Conservation (phyloP, 2,797 vertebrate genomes). For the Chaunax sp. region DNA sequence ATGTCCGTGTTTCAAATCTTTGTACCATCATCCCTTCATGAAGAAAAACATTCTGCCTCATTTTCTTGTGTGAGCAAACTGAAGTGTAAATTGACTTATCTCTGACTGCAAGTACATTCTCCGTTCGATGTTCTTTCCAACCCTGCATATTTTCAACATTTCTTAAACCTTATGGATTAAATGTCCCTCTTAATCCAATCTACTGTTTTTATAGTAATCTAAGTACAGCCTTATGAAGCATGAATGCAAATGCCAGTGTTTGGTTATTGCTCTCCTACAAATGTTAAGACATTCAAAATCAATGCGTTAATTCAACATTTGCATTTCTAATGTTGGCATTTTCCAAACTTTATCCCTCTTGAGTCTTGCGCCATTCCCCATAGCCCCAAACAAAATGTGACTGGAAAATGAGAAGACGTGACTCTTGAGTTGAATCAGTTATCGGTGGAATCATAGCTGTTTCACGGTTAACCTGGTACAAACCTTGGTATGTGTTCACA, state of each 20-base stretch:
- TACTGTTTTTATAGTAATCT: slow-evolving; percentile 54
- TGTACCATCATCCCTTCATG: slow-evolving; percentile 26
- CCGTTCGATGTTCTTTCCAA: slow-evolving; percentile 12
- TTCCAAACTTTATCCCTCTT: slow-evolving; percentile 63
- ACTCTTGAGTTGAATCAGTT: slow-evolving; percentile 19
- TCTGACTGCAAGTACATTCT: slow-evolving; percentile 18
- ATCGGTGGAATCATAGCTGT: background rate
- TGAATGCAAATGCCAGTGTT: slow-evolving; percentile 63
- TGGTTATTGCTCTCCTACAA: slow-evolving; percentile 63
- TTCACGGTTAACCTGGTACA: slow-evolving; percentile 1
- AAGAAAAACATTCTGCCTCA: slow-evolving; percentile 29
- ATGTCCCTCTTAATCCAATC: slow-evolving; percentile 34
- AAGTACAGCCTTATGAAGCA: slow-evolving; percentile 56
- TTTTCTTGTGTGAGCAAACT: slow-evolving; percentile 26
- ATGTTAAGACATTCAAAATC: slow-evolving; percentile 81
- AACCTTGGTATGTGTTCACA: background rate
- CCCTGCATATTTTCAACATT: slow-evolving; percentile 41
- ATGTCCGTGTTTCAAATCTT: slow-evolving; percentile 35
- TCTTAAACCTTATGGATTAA: slow-evolving; percentile 45
- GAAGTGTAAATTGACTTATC: slow-evolving; percentile 20
- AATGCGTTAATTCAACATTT: slow-evolving; percentile 79
- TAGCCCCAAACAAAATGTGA: slow-evolving; percentile 50
- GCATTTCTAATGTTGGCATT: slow-evolving; percentile 79
- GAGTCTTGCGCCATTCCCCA: slow-evolving; percentile 46
- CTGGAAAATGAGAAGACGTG: slow-evolving; percentile 26